These are phyloP conservation scores for Aphidius gifuensis DNA, from an alignment of 1,140 invertebrate genomes.

Conservation along the genomic window DNA sequence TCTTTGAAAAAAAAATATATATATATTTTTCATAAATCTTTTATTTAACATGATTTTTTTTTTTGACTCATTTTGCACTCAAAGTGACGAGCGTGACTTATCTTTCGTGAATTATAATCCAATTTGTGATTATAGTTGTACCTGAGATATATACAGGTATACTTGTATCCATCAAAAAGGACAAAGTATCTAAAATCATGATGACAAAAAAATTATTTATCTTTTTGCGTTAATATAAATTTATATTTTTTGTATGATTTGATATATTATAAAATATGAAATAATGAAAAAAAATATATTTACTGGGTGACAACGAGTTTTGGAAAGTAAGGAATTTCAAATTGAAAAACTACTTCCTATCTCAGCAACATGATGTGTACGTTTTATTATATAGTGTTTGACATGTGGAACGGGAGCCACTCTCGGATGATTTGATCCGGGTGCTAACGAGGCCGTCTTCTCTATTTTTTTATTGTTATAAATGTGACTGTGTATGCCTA, in stretches of 20 bases:
- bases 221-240: too few relatives aligned
- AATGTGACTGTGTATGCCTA: too few relatives aligned
- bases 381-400: constrained; percentile 12
- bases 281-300: constrained; percentile 1
- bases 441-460: constrained; percentile 9
- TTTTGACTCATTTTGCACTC: constrained; percentile 42
- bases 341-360: constrained; percentile 17
- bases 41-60: constrained; percentile 13
- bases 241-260: constrained; percentile 15
- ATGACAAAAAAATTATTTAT: too few relatives aligned
- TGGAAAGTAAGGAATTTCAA: constrained; percentile 14
- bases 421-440: constrained; percentile 19
- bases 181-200: too few relatives aligned
- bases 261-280: constrained; percentile 11
- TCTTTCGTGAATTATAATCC: constrained; percentile 53
- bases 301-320: not conserved
- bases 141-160: constrained; percentile 28
- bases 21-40: constrained; percentile 14
- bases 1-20: constrained; percentile 1
- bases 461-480: not conserved
- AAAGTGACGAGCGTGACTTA: constrained; percentile 54
- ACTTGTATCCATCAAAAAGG: too few relatives aligned
- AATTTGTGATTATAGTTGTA: constrained; percentile 53
- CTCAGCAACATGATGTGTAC: too few relatives aligned
- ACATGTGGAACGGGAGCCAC: constrained; percentile 19